Evolutionary conservation across 2,113 vertebrate genomes (phyloP), one percentile per base, ranked within the genome.

Genomic region (Zootoca vivipara): DNA sequence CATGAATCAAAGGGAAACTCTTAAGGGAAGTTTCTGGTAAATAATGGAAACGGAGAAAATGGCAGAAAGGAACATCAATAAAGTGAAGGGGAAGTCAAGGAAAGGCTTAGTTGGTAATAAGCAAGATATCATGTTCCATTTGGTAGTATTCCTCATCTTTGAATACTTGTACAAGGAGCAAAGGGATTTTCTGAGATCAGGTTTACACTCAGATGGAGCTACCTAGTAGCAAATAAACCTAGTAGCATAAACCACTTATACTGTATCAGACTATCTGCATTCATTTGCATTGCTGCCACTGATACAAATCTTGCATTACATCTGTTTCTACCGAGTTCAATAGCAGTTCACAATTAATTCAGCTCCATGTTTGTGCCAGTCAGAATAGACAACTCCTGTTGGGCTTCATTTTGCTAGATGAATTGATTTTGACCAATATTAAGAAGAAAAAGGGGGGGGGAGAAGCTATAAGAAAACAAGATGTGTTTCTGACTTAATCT

Each of bases 311-410:
- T 85, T 70, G 38, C 58, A 78, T 77, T 1, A 0, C 74, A 46
- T 91, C 90, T 88, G 65, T 4, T 88, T 92, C 67, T 79, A 74
- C 67, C 83, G 73, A 83, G 69, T 35, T 40, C 82, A 93, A 88
- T n/a, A 20, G 12, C 85, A 90, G 92, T 85, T 91, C 89, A 26
- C 73, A 92, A 89, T 86, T 85, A 91, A 89, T 85, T 82, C 75
- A 84, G 69, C 0, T 89, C 20, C 12, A 56, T 42, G 18, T 85
- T 89, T 28, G 30, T 89, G 78, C 89, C 82, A 75, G 87, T 65
- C 12, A 89, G 77, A 88, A 89, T 79, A 65, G 42, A 90, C 86
- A 90, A 87, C 46, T 52, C 62, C 35, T 65, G 35, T 72, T 46
- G 74, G n/a, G 83, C 81, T 46, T n/a, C 70, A 85, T 24, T 82